Evolutionary conservation across 2,797 vertebrate species (phyloP).

Genomic region (Pygocentrus nattereri): DNA sequence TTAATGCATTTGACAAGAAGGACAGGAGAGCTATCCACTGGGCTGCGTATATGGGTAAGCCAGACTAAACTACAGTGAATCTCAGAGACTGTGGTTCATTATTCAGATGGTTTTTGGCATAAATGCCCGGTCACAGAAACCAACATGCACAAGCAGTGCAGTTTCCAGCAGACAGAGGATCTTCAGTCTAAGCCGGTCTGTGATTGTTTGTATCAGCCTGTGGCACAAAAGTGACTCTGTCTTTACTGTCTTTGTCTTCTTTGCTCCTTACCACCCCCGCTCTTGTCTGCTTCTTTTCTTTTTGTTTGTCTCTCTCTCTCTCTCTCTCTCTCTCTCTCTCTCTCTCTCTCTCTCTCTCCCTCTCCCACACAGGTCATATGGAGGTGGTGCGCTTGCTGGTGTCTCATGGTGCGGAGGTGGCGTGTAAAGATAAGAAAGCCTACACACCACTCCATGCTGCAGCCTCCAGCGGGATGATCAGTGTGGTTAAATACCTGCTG

Average conservation of each 20-base stretch:
- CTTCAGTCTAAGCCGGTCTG: constrained; percentile 1
- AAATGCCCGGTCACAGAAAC: background rate
- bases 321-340: background rate
- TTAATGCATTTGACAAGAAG: constrained; percentile 99
- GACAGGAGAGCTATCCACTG: constrained; percentile 98
- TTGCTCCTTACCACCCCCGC: background rate
- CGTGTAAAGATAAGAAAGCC: constrained; percentile 97
- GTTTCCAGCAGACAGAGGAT: constrained; percentile 5
- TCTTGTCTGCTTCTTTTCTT: background rate
- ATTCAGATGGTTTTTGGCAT: background rate
- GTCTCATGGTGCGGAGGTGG: constrained; percentile 93
- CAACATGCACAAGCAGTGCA: background rate
- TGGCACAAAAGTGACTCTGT: background rate
- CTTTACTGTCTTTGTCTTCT: background rate
- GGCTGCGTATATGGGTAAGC: constrained; percentile 98
- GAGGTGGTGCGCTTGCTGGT: constrained; percentile 96
- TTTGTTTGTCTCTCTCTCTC: background rate
- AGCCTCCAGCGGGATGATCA: constrained; percentile 97
- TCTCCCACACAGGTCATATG: constrained; percentile 86
- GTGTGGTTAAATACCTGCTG: constrained; percentile 95
- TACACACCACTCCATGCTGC: constrained; percentile 97
- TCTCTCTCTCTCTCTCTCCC: constrained; percentile 8
- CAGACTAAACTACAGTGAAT: constrained; percentile 21
- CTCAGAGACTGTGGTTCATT: constrained; percentile 6
- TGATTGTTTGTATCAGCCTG: constrained; percentile 24